Percentiles rank a stretch among this genome's conserved stretches.
Conservation (phyloP, 2,888 invertebrate species). For the Leptopilina myrica region DNA sequence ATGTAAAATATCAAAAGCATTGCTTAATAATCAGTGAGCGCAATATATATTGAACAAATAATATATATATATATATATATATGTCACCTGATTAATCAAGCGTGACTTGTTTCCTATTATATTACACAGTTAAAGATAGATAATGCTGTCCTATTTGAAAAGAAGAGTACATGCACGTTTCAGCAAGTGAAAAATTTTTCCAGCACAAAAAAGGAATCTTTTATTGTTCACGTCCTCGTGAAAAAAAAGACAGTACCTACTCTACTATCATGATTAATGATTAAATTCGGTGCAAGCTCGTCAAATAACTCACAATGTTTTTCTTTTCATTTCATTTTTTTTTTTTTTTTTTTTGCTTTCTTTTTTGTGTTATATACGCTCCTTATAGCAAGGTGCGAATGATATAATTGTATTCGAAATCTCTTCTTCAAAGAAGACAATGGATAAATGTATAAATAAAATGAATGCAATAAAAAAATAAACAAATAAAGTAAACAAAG, state of each 20-base stretch:
- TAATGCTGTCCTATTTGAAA: background rate
- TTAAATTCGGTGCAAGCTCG: background rate
- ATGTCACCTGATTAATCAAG: no score
- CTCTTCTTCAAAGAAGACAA: background rate
- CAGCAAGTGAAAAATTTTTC: background rate
- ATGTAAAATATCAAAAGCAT: no score
- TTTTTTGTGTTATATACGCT: no score
- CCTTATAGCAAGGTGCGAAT: background rate
- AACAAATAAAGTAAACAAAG: no score
- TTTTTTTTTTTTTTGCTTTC: background rate
- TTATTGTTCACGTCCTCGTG: constrained; percentile 10
- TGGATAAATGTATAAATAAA: no score
- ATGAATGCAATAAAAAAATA: no score
- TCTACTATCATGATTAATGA: constrained; percentile 4
- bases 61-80: no score
- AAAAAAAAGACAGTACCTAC: background rate
- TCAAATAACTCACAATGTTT: background rate
- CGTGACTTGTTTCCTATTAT: no score
- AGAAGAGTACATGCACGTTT: background rate
- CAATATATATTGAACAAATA: no score
- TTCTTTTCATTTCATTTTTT: background rate
- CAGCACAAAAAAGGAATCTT: background rate
- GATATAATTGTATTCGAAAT: background rate
- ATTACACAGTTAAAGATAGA: background rate
- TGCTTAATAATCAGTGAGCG: no score